phyloP scores from a whole-genome alignment of 2,888 invertebrate genomes.

The Endomychus coccineus region DNA sequence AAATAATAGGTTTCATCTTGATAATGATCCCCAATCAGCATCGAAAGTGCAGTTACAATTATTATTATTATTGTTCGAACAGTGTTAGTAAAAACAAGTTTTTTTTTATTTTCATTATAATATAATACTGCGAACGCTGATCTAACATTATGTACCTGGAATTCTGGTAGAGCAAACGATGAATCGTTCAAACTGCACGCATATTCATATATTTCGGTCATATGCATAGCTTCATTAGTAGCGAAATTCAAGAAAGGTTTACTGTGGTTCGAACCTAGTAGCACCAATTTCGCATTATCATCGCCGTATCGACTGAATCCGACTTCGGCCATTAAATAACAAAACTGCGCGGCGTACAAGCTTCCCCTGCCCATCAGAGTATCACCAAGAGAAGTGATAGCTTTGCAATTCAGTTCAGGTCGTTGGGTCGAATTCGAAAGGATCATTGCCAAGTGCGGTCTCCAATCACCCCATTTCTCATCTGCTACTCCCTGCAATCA shows the following conservation, averaged over 20 bases:
- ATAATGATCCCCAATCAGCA: no score
- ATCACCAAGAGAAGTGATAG: slow-evolving; percentile 69
- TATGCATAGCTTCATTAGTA: slow-evolving; percentile 78
- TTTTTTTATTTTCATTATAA: no score
- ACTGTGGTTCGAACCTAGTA: slow-evolving; percentile 70
- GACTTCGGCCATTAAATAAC: slow-evolving; percentile 82
- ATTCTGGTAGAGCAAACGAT: slow-evolving; percentile 62
- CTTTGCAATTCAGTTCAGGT: slow-evolving; percentile 69
- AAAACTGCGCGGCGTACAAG: slow-evolving; percentile 89
- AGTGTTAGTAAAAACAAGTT: no score
- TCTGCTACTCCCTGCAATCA: slow-evolving; percentile 56
- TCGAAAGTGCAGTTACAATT: no score
- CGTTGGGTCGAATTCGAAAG: slow-evolving; percentile 74
- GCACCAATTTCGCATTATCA: slow-evolving; percentile 60
- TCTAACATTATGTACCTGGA: slow-evolving; percentile 61
- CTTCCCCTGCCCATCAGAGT: slow-evolving; percentile 67
- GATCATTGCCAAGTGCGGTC: slow-evolving; percentile 93
- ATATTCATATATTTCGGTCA: slow-evolving; percentile 94
- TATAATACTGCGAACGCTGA: no score
- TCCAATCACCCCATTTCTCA: slow-evolving; percentile 87
- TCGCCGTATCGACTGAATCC: slow-evolving; percentile 46
- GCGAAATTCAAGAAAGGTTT: slow-evolving; percentile 61
- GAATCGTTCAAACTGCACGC: slow-evolving; percentile 74
- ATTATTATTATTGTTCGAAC: no score
- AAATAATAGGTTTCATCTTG: no score